Evolutionary conservation across 2,888 invertebrate species (phyloP), one percentile per base, ranked within the genome.

Genomic region (Phalangium opilio): DNA sequence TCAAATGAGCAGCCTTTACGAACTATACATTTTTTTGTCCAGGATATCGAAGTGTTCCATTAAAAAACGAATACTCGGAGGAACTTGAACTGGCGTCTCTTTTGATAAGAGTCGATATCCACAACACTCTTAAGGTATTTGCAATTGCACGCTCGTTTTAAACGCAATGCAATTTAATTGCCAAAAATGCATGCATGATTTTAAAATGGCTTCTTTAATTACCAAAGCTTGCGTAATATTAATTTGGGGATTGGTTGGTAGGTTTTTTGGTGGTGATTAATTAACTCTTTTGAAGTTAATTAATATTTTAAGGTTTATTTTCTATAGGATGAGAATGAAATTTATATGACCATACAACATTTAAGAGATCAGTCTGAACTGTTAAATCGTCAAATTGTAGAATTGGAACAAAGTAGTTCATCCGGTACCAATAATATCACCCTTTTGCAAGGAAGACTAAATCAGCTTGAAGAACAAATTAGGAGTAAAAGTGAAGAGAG

Each of bases 11-110:
- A n/a, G n/a, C n/a, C n/a, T n/a, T n/a, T n/a, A n/a, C n/a, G n/a
- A n/a, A n/a, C n/a, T n/a, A n/a, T n/a, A n/a, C n/a, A n/a, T n/a
- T n/a, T n/a, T n/a, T n/a, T n/a, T n/a, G n/a, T n/a, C n/a, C n/a
- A 50, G 95, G 98, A 0, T 93, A 82, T 67, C 76, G 96, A 47
- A 91, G 93, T 65, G 79, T 98, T 14, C 81, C 82, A 10, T 71
- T 98, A 48, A 81, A 78, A 56, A 98, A 98, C 66, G 83, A 79
- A 32, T 86, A 75, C 66, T 87, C 86, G 52, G 95, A 96, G 68
- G 86, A 89, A 60, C 69, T 93, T 43, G 96, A 96, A 66, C 70
- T 98, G 46, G 81, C 91, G 0, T 81, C 91, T 0, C 71, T 96
- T 15, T 73, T 96, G 47, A 77, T 96, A 39, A 81, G 87, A 64